Percentiles rank a stretch among this genome's conserved stretches.
Conservation (phyloP, 2,888 invertebrate genomes). For the Ochropacha duplaris region DNA sequence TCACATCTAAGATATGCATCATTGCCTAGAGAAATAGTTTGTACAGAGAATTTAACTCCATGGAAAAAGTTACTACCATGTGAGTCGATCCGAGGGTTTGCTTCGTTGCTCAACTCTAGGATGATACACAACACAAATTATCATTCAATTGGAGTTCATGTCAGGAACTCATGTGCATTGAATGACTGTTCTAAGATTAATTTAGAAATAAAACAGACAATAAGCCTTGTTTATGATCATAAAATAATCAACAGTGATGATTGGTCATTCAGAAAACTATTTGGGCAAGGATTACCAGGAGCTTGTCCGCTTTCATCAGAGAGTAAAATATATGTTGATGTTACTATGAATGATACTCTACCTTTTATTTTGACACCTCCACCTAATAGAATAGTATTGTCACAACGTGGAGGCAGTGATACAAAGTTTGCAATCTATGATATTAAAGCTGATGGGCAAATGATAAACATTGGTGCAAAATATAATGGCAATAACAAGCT, state of each 20-base stretch:
- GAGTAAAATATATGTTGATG: slow-evolving; percentile 92
- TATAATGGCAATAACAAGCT: slow-evolving; percentile 75
- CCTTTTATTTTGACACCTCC: slow-evolving; percentile 85
- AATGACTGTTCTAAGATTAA: slow-evolving; percentile 83
- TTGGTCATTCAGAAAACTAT: slow-evolving; percentile 94
- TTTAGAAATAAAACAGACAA: slow-evolving; percentile 92
- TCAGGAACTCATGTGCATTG: slow-evolving; percentile 89
- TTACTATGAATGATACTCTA: slow-evolving; percentile 84
- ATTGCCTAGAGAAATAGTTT: slow-evolving; percentile 97
- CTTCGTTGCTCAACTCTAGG: slow-evolving; percentile 93
- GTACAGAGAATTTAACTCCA: slow-evolving; percentile 99
- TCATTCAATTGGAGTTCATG: slow-evolving; percentile 94
- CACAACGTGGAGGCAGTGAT: slow-evolving; percentile 87
- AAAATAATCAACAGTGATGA: slow-evolving; percentile 86
- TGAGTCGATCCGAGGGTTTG: slow-evolving; percentile 93
- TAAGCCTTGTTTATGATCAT: slow-evolving; percentile 94
- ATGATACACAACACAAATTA: slow-evolving; percentile 96
- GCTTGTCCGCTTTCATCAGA: slow-evolving; percentile 91
- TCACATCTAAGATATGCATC: slow-evolving; percentile 90
- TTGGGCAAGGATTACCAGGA: slow-evolving; percentile 92
- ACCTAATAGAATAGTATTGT: slow-evolving; percentile 83
- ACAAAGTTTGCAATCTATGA: slow-evolving; percentile 88
- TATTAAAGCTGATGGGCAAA: slow-evolving; percentile 78
- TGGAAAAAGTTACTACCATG: slow-evolving; percentile 99
- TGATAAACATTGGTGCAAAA: slow-evolving; percentile 87